Conservation (phyloP, 2,888 invertebrate species). For the Copidosoma aretas region DNA sequence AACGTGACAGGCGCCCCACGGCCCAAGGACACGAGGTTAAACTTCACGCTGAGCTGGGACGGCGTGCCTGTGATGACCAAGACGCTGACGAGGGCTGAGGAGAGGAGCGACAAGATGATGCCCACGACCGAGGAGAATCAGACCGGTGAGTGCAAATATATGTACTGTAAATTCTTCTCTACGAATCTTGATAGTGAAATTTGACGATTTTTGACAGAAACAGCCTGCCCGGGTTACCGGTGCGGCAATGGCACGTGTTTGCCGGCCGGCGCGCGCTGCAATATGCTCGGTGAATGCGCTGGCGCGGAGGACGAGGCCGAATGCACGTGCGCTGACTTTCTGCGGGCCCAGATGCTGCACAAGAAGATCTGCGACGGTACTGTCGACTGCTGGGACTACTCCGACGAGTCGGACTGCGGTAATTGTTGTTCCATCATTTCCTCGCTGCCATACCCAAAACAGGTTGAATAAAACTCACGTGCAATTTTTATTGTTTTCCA, state of each 20-base stretch:
- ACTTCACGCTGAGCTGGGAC: constrained; percentile 70
- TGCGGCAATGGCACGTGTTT: constrained; percentile 73
- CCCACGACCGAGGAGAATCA: constrained; percentile 46
- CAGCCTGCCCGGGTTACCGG: constrained; percentile 63
- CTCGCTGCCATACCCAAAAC: too few species aligned
- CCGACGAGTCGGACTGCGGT: constrained; percentile 81
- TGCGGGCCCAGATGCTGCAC: constrained; percentile 72
- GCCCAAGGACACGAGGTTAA: constrained; percentile 50
- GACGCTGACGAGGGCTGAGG: constrained; percentile 67
- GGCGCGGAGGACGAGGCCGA: constrained; percentile 76
- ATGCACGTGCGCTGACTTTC: constrained; percentile 79
- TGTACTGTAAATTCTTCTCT: neutral
- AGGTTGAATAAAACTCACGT: too few species aligned
- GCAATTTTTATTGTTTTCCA: constrained; percentile 44
- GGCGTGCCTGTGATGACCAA: constrained; percentile 73
- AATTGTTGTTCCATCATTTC: too few species aligned
- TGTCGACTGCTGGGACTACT: constrained; percentile 81
- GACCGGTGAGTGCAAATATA: constrained; percentile 15
- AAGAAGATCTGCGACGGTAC: constrained; percentile 82
- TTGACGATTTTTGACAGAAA: too few species aligned
- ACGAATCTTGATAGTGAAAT: neutral
- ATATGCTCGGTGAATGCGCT: constrained; percentile 74
- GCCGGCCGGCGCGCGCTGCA: constrained; percentile 72
- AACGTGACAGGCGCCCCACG: constrained; percentile 47
- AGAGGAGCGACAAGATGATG: constrained; percentile 46